Evolutionary conservation across 2,113 vertebrate species (phyloP).

Genomic region (Misgurnus mizolepis): DNA sequence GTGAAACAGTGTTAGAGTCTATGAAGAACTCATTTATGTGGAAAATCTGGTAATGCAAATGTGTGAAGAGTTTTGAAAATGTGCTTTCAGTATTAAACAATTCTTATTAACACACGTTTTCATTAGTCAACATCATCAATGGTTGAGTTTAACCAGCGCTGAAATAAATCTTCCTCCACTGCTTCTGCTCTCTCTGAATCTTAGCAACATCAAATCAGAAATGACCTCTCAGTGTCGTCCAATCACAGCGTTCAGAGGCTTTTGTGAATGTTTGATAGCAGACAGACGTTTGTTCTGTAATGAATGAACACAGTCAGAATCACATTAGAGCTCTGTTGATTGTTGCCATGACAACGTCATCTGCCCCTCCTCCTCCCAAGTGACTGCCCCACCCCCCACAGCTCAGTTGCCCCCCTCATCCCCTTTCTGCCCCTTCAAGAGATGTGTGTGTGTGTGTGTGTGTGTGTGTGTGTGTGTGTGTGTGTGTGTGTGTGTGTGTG

Average conservation of each 20-base stretch:
- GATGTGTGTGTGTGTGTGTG: slow-evolving; percentile 14
- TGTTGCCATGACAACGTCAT: slow-evolving; percentile 61
- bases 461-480: background rate
- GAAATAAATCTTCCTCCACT: background rate
- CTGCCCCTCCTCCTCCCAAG: slow-evolving; percentile 2
- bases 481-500: background rate
- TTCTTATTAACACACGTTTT: background rate
- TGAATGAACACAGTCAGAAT: slow-evolving; percentile 59
- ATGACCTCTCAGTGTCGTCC: slow-evolving; percentile 20
- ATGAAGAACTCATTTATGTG: too few species aligned
- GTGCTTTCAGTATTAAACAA: too few species aligned
- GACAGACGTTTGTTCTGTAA: slow-evolving; percentile 15
- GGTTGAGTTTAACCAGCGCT: background rate
- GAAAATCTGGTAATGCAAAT: too few species aligned
- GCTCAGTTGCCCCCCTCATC: slow-evolving; percentile 31
- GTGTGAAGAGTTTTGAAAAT: too few species aligned
- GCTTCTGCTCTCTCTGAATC: slow-evolving; percentile 42
- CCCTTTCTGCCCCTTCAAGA: slow-evolving; percentile 49
- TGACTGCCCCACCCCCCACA: background rate
- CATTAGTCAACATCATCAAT: background rate
- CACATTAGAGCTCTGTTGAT: slow-evolving; percentile 60
- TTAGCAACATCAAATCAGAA: slow-evolving; percentile 56
- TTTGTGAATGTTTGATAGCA: too few species aligned
- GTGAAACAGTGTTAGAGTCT: too few species aligned
- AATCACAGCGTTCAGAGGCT: slow-evolving; percentile 16